A percentile compares a stretch with the other conserved stretches of the same genome.
Conservation (phyloP, 1,140 invertebrate genomes). For the Macrotrachela quadricornifera region DNA sequence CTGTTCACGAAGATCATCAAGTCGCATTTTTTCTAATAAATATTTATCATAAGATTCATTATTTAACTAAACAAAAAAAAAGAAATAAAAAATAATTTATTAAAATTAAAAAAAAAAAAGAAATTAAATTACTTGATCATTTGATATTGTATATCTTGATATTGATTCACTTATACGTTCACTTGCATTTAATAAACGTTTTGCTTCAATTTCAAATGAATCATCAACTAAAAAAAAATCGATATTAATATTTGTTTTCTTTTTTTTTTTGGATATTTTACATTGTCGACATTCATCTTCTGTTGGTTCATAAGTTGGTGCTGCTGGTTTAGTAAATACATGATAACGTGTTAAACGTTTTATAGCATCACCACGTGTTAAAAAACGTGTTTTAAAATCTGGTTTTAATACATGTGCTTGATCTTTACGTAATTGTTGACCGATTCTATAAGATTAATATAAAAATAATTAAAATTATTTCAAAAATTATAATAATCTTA, state of each 20-base stretch:
- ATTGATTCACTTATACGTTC: no score
- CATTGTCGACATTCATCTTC: constrained; percentile 43
- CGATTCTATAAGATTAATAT: constrained; percentile 33
- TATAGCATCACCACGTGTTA: constrained; percentile 48
- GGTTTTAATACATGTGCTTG: constrained; percentile 52
- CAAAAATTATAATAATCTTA: background rate
- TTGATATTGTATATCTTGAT: no score
- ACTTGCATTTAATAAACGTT: no score
- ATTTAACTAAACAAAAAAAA: no score
- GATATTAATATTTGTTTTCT: background rate
- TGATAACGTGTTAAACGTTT: constrained; percentile 58
- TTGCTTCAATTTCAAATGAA: no score
- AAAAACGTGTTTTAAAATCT: constrained; percentile 52
- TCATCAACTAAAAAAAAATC: background rate
- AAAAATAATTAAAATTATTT: constrained; percentile 11
- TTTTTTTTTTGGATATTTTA: constrained; percentile 3
- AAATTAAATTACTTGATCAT: no score
- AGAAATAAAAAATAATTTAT: no score
- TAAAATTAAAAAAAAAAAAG: no score
- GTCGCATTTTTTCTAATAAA: no score
- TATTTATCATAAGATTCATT: no score
- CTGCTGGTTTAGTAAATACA: constrained; percentile 37
- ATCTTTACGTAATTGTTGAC: constrained; percentile 52
- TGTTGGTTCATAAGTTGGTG: constrained; percentile 38
- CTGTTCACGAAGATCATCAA: no score